These are phyloP conservation scores for Salvelinus namaycush DNA, from an alignment of 2,113 vertebrate species.

Conservation along the genomic window DNA sequence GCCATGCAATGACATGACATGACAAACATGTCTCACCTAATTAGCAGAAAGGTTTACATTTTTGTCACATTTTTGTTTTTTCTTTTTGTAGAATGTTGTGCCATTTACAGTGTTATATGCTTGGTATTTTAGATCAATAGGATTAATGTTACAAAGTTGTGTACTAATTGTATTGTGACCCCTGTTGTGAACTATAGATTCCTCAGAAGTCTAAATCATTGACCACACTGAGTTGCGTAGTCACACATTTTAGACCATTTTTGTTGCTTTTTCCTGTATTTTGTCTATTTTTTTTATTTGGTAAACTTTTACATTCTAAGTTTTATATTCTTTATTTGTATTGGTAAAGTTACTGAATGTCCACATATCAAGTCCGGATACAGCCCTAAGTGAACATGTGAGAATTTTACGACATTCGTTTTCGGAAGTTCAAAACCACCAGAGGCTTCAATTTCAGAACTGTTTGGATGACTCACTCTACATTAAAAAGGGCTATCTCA, in stretches of 20 bases:
- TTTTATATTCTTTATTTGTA: too few species aligned
- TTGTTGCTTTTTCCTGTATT: background rate
- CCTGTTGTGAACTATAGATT: background rate
- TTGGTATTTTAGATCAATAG: background rate
- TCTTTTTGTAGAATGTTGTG: background rate
- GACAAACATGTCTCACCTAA: background rate
- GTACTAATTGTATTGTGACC: too few species aligned
- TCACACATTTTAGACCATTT: background rate
- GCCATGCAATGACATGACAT: background rate
- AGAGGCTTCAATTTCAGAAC: too few species aligned
- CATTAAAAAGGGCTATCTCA: too few species aligned
- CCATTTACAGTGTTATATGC: constrained; percentile 7
- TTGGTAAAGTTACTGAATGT: too few species aligned
- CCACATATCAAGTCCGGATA: too few species aligned
- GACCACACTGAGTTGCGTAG: background rate
- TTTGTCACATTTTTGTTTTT: background rate
- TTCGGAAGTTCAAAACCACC: too few species aligned
- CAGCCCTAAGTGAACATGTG: too few species aligned
- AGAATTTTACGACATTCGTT: too few species aligned
- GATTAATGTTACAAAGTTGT: background rate
- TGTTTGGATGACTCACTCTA: too few species aligned
- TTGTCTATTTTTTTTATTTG: background rate
- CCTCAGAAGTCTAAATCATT: too few species aligned
- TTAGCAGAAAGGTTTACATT: background rate
- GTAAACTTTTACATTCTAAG: background rate